These are phyloP conservation scores for Nasonia vitripennis DNA, from an alignment of 1,140 invertebrate genomes.

Conservation along the genomic window DNA sequence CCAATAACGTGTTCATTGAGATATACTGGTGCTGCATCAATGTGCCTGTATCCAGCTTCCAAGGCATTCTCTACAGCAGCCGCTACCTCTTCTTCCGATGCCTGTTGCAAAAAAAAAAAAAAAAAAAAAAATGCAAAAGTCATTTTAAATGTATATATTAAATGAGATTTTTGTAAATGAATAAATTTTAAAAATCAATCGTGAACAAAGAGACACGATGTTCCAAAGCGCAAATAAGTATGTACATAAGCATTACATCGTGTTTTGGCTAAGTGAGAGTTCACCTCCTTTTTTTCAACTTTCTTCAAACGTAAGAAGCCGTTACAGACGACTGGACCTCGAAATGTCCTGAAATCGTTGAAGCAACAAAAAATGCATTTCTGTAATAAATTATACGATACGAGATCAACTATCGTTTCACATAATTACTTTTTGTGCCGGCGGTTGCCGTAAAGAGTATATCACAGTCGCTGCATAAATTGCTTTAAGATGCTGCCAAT, in stretches of 20 bases:
- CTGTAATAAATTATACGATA: no score
- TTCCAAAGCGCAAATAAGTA: neutral
- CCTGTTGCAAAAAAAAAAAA: conserved; percentile 65
- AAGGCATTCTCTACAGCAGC: conserved; percentile 77
- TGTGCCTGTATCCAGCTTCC: conserved; percentile 81
- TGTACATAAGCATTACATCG: no score
- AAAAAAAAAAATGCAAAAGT: conserved; percentile 12
- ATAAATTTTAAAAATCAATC: neutral
- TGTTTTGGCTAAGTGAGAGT: neutral
- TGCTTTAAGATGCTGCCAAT: no score
- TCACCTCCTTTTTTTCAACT: neutral
- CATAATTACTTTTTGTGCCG: no score
- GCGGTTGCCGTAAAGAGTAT: no score
- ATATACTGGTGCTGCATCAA: conserved; percentile 81
- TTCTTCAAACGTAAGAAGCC: neutral
- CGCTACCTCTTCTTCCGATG: conserved; percentile 74
- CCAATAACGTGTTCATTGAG: conserved; percentile 80
- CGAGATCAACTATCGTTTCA: no score
- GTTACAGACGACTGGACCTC: neutral
- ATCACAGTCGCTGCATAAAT: no score
- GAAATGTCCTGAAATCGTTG: neutral
- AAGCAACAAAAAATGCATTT: neutral
- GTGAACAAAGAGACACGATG: neutral
- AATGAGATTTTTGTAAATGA: no score
- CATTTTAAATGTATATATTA: neutral